These are phyloP conservation scores for Linnaemya tessellans DNA, from an alignment of 2,888 invertebrate species.

Conservation along the genomic window DNA sequence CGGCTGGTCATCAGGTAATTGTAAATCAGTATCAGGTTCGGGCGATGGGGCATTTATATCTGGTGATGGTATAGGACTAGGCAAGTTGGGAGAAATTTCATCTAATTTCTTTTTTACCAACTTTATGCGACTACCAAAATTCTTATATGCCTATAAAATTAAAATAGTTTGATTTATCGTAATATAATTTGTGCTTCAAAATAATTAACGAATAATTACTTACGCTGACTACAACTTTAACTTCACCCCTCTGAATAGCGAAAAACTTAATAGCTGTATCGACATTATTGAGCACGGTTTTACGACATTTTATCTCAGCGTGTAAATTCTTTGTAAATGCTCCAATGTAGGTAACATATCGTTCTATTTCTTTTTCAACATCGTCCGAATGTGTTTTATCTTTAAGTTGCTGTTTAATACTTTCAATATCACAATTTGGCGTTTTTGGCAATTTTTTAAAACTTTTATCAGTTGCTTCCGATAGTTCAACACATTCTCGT, in stretches of 20 bases:
- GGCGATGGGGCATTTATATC: constrained; percentile 89
- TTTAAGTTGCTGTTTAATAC: constrained; percentile 91
- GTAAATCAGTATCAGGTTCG: constrained; percentile 92
- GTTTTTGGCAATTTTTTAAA: constrained; percentile 84
- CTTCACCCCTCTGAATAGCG: constrained; percentile 95
- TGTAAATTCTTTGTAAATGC: constrained; percentile 91
- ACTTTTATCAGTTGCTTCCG: constrained; percentile 89
- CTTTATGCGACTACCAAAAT: constrained; percentile 94
- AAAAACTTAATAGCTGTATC: constrained; percentile 94
- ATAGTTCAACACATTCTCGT: constrained; percentile 88
- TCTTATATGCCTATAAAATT: constrained; percentile 92
- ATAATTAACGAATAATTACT: constrained; percentile 82
- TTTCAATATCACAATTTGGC: constrained; percentile 89
- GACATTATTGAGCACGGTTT: constrained; percentile 89
- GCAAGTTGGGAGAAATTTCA: constrained; percentile 89
- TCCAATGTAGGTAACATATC: constrained; percentile 91
- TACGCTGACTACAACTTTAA: constrained; percentile 97
- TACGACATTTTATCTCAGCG: constrained; percentile 92
- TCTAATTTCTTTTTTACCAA: constrained; percentile 93
- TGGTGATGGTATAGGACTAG: constrained; percentile 86
- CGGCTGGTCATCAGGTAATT: constrained; percentile 86
- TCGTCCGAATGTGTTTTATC: constrained; percentile 94
- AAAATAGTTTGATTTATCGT: background rate
- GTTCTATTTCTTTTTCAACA: constrained; percentile 93
- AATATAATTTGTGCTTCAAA: background rate